phyloP scores from a whole-genome alignment of 2,113 vertebrate genomes.

The Pseudorasbora parva region DNA sequence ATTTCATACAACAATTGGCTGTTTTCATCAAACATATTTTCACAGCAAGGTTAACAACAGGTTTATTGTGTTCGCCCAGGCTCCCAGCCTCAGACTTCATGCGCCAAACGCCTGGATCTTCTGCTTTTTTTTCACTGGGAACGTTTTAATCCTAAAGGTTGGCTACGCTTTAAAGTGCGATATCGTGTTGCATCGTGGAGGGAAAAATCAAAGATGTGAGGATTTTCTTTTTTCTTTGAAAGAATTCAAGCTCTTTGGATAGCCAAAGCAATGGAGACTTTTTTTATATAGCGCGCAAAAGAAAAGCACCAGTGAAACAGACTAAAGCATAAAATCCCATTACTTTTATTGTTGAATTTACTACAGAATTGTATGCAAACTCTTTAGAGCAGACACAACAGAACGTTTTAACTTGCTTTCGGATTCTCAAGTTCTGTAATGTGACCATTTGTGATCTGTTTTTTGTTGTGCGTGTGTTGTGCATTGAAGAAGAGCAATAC shows the following conservation, averaged over 20 bases:
- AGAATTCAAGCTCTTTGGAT: slow-evolving; percentile 38
- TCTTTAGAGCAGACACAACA: slow-evolving; percentile 66
- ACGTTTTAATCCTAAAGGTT: slow-evolving; percentile 77
- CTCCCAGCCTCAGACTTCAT: slow-evolving; percentile 72
- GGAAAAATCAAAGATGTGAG: slow-evolving; percentile 31
- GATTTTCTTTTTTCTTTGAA: slow-evolving; percentile 15
- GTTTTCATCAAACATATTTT: slow-evolving; percentile 99
- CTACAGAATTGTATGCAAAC: slow-evolving; percentile 70
- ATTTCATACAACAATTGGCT: slow-evolving; percentile 99
- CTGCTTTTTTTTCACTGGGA: slow-evolving; percentile 66
- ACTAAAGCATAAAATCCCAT: slow-evolving; percentile 80
- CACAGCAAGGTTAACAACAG: slow-evolving; percentile 94
- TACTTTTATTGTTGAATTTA: slow-evolving; percentile 74
- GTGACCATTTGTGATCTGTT: slow-evolving; percentile 28
- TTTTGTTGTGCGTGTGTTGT: not conserved
- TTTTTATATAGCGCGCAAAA: slow-evolving; percentile 65
- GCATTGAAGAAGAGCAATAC: slow-evolving; percentile 17
- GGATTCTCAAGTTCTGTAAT: slow-evolving; percentile 55
- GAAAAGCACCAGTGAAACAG: slow-evolving; percentile 72
- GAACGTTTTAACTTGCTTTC: slow-evolving; percentile 44
- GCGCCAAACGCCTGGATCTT: slow-evolving; percentile 76
- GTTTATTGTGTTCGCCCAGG: slow-evolving; percentile 87
- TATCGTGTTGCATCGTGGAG: slow-evolving; percentile 70
- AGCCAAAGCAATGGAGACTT: slow-evolving; percentile 66
- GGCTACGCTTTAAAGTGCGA: slow-evolving; percentile 71